Evolutionary conservation across 2,113 vertebrate species (phyloP).

Genomic region (Anthoscopus minutus): DNA sequence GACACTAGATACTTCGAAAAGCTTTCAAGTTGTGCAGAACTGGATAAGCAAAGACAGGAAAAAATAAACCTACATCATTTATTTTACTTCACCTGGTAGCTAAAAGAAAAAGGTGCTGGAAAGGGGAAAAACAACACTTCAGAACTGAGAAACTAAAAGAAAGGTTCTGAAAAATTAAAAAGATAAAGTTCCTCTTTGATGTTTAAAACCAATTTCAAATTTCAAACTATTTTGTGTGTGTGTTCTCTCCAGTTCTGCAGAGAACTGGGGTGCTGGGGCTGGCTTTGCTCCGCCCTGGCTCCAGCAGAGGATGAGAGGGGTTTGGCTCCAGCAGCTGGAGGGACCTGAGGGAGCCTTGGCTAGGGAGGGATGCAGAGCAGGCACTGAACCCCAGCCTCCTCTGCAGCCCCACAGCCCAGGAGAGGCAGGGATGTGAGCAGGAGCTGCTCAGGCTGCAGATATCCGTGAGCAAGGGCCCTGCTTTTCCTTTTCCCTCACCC

Average conservation of each 20-base stretch:
- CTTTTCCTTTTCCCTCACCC: not conserved
- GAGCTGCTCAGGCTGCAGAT: not conserved
- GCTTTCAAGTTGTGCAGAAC: slow-evolving; percentile 50
- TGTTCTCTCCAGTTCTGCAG: not conserved
- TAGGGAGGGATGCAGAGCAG: accelerated
- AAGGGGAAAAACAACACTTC: slow-evolving; percentile 23
- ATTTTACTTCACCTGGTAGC: slow-evolving; percentile 16
- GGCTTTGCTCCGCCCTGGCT: not conserved
- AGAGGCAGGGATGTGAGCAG: not conserved
- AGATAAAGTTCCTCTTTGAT: not conserved
- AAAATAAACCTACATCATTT: slow-evolving; percentile 45
- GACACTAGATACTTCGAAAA: slow-evolving; percentile 39
- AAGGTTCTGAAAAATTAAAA: slow-evolving; percentile 43
- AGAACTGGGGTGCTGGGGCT: not conserved
- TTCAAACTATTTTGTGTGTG: not conserved
- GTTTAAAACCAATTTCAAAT: not conserved
- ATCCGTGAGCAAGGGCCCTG: not conserved
- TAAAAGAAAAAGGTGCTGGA: slow-evolving; percentile 8
- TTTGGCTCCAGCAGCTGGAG: not conserved
- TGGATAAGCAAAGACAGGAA: slow-evolving; percentile 35
- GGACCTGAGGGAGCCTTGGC: not conserved
- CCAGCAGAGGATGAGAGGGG: not conserved
- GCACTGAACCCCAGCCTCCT: accelerated
- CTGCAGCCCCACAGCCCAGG: not conserved
- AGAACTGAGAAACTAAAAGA: slow-evolving; percentile 19